Evolutionary conservation across 2,888 invertebrate species (phyloP).

Genomic region (Polietes domitor): DNA sequence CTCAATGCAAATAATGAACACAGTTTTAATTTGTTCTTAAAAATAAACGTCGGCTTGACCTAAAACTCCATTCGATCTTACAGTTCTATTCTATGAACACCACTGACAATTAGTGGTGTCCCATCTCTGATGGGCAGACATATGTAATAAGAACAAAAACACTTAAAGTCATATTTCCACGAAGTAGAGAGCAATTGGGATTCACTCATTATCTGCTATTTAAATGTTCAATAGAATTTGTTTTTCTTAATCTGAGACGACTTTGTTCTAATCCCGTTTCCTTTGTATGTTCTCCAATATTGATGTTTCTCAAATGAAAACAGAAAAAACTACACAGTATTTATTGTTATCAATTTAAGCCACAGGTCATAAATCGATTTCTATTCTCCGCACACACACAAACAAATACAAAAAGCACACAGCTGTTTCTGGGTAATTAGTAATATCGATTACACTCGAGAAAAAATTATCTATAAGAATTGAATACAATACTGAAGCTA

Average conservation of each 20-base stretch:
- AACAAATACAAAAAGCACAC: background rate
- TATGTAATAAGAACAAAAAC: background rate
- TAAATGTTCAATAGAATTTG: background rate
- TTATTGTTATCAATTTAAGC: conserved; percentile 50
- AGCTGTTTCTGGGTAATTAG: background rate
- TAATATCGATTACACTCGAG: background rate
- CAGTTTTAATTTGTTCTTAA: too few species aligned
- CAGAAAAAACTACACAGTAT: background rate
- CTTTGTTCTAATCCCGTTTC: background rate
- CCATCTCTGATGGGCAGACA: background rate
- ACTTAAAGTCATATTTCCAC: background rate
- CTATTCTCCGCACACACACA: background rate
- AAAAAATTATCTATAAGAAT: background rate
- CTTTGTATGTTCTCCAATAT: background rate
- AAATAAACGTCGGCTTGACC: too few species aligned
- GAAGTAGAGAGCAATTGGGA: background rate
- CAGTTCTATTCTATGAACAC: too few species aligned
- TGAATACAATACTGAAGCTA: too few species aligned
- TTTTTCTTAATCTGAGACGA: conserved; percentile 1
- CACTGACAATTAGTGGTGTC: background rate
- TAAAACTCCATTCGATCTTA: too few species aligned
- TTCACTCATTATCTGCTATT: conserved; percentile 10
- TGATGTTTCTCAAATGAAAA: conserved; percentile 24
- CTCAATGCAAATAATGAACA: too few species aligned
- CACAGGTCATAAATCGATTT: conserved; percentile 44